Base-by-base conservation (phyloP, 2,888 invertebrate genomes). In the Papilio elwesi region DNA sequence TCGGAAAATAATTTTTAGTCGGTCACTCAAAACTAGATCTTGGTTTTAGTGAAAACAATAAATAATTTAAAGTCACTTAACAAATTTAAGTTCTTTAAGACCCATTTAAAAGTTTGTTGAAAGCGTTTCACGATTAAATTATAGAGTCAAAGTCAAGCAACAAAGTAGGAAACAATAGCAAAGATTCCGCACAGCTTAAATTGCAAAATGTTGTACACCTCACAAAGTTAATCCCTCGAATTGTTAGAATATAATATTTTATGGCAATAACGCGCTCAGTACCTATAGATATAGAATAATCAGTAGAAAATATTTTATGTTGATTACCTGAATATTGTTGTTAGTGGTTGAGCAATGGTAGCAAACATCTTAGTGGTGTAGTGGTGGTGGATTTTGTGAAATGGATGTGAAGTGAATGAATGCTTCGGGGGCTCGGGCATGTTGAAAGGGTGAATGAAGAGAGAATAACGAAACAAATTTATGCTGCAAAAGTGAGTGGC, bases 91-190 rank as follows among this genome's bases (percentile, higher is more conserved):
- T 62, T 62, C 43, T 62, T 59, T 43, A 43, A 62, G 59, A 15
- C n/a, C 59, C 15, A 62, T 43, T 43, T 43, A 62, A 15, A 62
- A 62, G 13, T 62, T 62, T 43, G 59, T 15, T 62, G 13, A 43
- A 62, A 62, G 59, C 43, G 59, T 62, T 62, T 62, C 59, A 43
- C 43, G 59, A 62, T 62, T 62, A 62, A 62, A 43, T 62, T 62
- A 62, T 62, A 62, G 59, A 62, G 43, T 62, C 59, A 59, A 59
- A 59, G 59, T 59, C n/a, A 62, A 43, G 59, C 59, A 62, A 43
- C 59, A 62, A 62, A 62, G 43, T 62, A 43, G 59, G 43, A 15
- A 62, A 62, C 43, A 62, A 62, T 62, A 62, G 43, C 43, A 15
- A 62, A 62, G 59, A 62, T 62, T 62, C 43, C 12, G n/a, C 43